Percentiles rank a stretch among this genome's conserved stretches.
These are phyloP conservation scores for Dendrolimus pini DNA, from an alignment of 2,888 invertebrate genomes.

Conservation along the genomic window DNA sequence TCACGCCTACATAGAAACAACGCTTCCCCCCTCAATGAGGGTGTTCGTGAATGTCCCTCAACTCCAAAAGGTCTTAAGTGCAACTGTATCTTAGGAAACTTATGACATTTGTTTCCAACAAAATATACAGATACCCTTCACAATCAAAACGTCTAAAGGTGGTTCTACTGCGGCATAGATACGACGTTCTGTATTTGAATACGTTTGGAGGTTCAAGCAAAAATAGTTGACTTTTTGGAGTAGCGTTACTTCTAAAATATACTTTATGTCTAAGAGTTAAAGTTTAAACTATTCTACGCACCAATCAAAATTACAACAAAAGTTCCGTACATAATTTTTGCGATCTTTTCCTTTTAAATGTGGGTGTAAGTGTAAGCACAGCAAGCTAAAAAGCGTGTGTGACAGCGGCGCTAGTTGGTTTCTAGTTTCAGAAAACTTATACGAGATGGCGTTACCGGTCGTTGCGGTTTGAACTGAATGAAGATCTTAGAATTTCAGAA, in stretches of 20 bases:
- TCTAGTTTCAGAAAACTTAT: constrained; percentile 24
- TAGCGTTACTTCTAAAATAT: constrained; percentile 9
- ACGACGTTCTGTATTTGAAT: not conserved
- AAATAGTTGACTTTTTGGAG: constrained; percentile 21
- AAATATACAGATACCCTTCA: not conserved
- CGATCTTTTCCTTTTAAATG: constrained; percentile 46
- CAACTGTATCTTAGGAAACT: not conserved
- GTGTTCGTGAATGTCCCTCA: constrained; percentile 7
- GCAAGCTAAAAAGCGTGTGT: constrained; percentile 40
- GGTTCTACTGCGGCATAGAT: not conserved
- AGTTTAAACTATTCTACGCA: constrained; percentile 14
- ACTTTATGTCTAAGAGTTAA: not conserved
- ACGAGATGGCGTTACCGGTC: constrained; percentile 52
- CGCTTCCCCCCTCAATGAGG: constrained; percentile 26
- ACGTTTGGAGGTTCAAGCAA: constrained; percentile 12
- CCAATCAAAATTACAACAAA: constrained; percentile 15
- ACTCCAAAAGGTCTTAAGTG: constrained; percentile 29
- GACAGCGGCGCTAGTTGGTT: constrained; percentile 60
- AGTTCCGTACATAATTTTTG: constrained; percentile 40
- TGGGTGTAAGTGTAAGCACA: constrained; percentile 33
- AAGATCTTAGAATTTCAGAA: not conserved
- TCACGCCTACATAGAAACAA: constrained; percentile 35
- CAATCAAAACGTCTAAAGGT: not conserved
- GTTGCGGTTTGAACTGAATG: constrained; percentile 28
- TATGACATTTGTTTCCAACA: not conserved